Evolutionary conservation across 2,113 vertebrate species (phyloP), one percentile per base, ranked within the genome.

Genomic region (Bufo gargarizans): DNA sequence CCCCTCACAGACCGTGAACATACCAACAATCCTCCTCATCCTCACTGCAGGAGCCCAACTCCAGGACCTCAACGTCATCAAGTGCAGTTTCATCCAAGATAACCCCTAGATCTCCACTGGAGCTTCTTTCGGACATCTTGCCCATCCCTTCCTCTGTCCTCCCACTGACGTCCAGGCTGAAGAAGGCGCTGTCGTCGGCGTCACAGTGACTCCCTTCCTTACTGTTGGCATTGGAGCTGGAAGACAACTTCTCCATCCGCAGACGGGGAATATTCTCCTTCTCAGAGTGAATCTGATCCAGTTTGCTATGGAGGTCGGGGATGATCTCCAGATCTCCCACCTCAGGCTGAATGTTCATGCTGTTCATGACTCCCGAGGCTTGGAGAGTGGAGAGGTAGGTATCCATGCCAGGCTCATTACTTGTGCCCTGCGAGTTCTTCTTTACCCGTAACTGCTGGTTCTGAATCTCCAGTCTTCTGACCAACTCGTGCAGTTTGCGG

Each of bases 11-110:
- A 55, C 53, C 53, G 53, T 55, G 53, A 74, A 95, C 97, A 0
- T 96, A 98, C 97, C 97, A 98, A 88, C 96, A 95, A 91, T 96
- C 94, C 43, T 97, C 96, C 0, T 97, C 96, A 13, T 96, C 97
- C 5, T 96, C 95, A 0, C 88, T 92, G 90, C 94, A 95, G 5
- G 93, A 95, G 55, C 95, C 96, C 85, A 97, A 93, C 89, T 98
- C 95, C 0, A 98, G 90, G 87, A 97, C 94, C 50, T 97, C 97
- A 86, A 97, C 96, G 86, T 97, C 96, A 74, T 98, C 97, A 91
- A 97, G 93, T 0, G 94, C 94, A 0, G 91, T 91, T 12, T 94
- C 91, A 1, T 45, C 65, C 0, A 78, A 50, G 0, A 91, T 33
- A 7, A 43, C 22, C 1, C 91, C 90, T 20, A 92, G 86, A 14